Evolutionary conservation across 2,888 invertebrate genomes (phyloP).

Genomic region (Agrenia bidenticulata): DNA sequence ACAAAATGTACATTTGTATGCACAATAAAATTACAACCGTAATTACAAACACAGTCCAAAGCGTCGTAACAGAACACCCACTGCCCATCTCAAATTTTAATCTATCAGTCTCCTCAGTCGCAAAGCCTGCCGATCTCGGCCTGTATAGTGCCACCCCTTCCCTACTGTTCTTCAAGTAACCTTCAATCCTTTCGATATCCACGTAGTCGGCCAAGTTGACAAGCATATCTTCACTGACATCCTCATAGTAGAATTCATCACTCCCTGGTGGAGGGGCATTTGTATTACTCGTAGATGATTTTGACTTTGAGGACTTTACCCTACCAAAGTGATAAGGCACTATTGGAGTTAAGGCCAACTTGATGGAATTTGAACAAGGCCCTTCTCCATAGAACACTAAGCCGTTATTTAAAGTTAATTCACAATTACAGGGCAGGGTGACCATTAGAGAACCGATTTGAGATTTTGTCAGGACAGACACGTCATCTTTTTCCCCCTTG

Average conservation of each 20-base stretch:
- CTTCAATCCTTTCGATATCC: constrained; percentile 29
- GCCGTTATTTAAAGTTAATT: constrained; percentile 13
- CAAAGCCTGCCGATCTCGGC: constrained; percentile 8
- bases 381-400: constrained; percentile 21
- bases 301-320: constrained; percentile 9
- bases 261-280: too few species aligned
- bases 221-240: constrained; percentile 10
- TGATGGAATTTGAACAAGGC: neutral
- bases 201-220: constrained; percentile 33
- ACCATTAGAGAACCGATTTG: constrained; percentile 27
- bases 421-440: constrained; percentile 26
- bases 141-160: neutral
- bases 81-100: neutral
- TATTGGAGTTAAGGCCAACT: constrained; percentile 20
- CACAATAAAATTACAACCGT: constrained; percentile 17
- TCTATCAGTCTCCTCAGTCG: constrained; percentile 6
- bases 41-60: constrained; percentile 25
- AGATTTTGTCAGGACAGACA: neutral
- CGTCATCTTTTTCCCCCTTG: neutral
- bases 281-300: too few species aligned
- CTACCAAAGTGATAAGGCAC: constrained; percentile 33
- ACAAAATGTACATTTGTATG: constrained; percentile 35
- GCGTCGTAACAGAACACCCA: constrained; percentile 23
- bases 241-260: constrained; percentile 25
- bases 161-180: constrained; percentile 8